Conservation (phyloP, 2,113 vertebrate species). For the Leptodactylus fuscus region DNA sequence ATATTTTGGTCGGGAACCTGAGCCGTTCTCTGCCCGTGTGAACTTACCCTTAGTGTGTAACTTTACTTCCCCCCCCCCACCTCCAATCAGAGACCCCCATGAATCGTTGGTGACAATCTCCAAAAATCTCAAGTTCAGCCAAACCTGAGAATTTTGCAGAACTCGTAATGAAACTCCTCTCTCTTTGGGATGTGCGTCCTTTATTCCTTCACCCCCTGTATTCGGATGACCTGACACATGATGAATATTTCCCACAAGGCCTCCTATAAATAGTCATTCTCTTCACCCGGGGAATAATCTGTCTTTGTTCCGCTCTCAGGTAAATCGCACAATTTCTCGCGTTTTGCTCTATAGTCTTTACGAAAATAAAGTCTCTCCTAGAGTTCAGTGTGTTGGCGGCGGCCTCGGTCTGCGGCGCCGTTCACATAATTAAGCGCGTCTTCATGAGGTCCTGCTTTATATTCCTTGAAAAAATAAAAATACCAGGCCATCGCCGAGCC, state of each 20-base stretch:
- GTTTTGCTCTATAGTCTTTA: background rate
- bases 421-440: slow-evolving; percentile 33
- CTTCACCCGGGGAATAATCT: background rate
- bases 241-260: background rate
- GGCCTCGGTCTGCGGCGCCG: background rate
- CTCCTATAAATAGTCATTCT: background rate
- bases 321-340: background rate
- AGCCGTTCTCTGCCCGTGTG: too few relatives aligned
- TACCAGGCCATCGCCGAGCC: background rate
- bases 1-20: too few relatives aligned
- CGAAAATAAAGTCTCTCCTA: background rate
- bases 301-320: background rate
- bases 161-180: too few relatives aligned
- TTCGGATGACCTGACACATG: background rate
- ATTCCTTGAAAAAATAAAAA: slow-evolving; percentile 34
- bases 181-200: background rate
- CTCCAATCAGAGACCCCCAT: too few relatives aligned
- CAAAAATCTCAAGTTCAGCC: too few relatives aligned
- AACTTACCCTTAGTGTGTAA: too few relatives aligned
- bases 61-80: too few relatives aligned
- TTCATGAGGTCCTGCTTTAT: slow-evolving; percentile 46
- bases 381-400: background rate
- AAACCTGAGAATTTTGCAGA: too few relatives aligned
- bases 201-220: background rate
- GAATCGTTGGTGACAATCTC: too few relatives aligned